These are phyloP conservation scores for Hesperia comma DNA, from an alignment of 2,888 invertebrate species.

Conservation along the genomic window DNA sequence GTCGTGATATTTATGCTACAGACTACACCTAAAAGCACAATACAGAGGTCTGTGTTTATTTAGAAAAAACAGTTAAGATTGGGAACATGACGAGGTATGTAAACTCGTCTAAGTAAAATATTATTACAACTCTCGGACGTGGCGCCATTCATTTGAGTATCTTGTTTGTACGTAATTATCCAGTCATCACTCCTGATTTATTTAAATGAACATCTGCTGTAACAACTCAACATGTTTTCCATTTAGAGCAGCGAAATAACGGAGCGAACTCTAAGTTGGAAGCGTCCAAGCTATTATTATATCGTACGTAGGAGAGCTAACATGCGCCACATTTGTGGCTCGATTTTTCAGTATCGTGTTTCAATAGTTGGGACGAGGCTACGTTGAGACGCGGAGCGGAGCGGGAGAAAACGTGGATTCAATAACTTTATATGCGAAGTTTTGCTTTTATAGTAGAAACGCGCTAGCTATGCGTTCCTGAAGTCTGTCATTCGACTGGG, in stretches of 20 bases:
- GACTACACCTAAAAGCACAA: no score
- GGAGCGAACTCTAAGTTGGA: neutral
- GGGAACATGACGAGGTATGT: no score
- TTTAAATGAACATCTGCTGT: constrained; percentile 5
- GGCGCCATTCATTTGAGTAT: constrained; percentile 1
- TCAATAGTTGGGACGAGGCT: constrained; percentile 39
- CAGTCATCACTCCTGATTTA: constrained; percentile 15
- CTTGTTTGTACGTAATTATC: constrained; percentile 11
- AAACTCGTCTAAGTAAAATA: neutral
- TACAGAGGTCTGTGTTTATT: no score
- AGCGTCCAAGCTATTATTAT: constrained; percentile 37
- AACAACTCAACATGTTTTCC: constrained; percentile 14
- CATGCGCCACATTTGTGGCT: constrained; percentile 54
- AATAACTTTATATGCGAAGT: neutral
- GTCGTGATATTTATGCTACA: no score
- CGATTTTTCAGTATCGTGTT: constrained; percentile 64
- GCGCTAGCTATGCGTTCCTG: no score
- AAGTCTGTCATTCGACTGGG: no score
- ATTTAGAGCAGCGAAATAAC: constrained; percentile 2
- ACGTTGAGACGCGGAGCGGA: constrained; percentile 27
- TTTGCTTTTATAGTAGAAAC: no score
- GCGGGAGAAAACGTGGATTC: neutral
- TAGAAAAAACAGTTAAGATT: no score
- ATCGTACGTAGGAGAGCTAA: constrained; percentile 46
- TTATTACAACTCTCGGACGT: neutral